Evolutionary conservation across 2,888 invertebrate genomes (phyloP).

Genomic region (Zygaena filipendulae): DNA sequence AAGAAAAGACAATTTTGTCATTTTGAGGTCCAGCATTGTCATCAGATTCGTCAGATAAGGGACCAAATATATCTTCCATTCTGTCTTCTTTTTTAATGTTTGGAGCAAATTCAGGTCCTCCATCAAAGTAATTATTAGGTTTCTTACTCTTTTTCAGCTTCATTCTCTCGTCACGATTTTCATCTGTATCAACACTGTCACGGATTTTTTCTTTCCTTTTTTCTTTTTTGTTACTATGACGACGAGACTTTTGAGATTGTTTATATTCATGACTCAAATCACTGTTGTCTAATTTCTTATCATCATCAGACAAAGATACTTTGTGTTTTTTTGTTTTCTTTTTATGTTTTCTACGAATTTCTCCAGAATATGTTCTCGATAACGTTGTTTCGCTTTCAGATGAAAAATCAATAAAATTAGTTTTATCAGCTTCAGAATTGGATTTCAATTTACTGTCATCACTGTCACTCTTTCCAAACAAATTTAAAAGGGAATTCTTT

Average conservation of each 20-base stretch:
- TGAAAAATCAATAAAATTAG: constrained; percentile 46
- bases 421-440: constrained; percentile 41
- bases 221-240: constrained; percentile 67
- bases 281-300: constrained; percentile 45
- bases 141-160: constrained; percentile 71
- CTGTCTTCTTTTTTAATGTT: constrained; percentile 76
- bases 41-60: constrained; percentile 80
- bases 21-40: constrained; percentile 29
- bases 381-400: constrained; percentile 56
- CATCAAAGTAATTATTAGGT: constrained; percentile 31
- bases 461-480: constrained; percentile 58
- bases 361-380: constrained; percentile 47
- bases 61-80: constrained; percentile 91
- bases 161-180: constrained; percentile 61
- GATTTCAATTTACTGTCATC: constrained; percentile 52
- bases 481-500: constrained; percentile 45
- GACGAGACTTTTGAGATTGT: constrained; percentile 61
- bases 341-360: constrained; percentile 81
- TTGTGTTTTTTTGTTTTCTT: constrained; percentile 87
- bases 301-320: constrained; percentile 70
- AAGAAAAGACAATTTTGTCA: constrained; percentile 32
- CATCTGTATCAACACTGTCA: constrained; percentile 56
- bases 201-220: constrained; percentile 69
- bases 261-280: constrained; percentile 30
- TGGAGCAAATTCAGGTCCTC: constrained; percentile 25